Percentiles rank a stretch among this genome's conserved stretches.
phyloP scores from a whole-genome alignment of 2,113 vertebrate species.

The Xyrauchen texanus region DNA sequence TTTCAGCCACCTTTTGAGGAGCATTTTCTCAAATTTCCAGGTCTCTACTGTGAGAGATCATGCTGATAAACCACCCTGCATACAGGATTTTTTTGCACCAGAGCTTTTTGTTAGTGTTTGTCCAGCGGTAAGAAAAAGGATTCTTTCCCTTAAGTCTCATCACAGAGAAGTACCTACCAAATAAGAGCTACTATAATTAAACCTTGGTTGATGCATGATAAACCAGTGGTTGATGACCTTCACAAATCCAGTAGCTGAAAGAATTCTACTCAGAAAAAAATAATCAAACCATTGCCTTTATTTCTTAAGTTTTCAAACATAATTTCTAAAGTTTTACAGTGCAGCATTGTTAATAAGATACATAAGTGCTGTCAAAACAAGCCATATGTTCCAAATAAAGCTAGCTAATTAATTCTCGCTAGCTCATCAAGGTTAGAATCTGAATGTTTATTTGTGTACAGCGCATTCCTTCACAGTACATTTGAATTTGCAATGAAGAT shows the following conservation, averaged over 20 bases:
- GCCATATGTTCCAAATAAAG: slow-evolving; percentile 1
- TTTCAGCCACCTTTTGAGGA: neutral
- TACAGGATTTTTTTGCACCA: neutral
- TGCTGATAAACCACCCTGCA: slow-evolving; percentile 1
- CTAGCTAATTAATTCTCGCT: neutral
- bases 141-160: neutral
- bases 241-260: too few species aligned
- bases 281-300: too few species aligned
- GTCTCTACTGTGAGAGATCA: neutral
- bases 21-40: neutral
- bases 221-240: too few species aligned
- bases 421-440: neutral
- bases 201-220: neutral
- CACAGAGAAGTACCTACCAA: slow-evolving; percentile 4
- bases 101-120: neutral
- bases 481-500: too few species aligned
- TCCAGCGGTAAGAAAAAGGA: neutral
- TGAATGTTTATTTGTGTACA: neutral
- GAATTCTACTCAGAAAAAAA: too few species aligned
- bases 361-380: neutral
- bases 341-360: neutral
- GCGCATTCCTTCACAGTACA: neutral
- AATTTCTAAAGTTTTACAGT: too few species aligned
- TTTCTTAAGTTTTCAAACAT: too few species aligned
- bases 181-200: slow-evolving; percentile 9